phyloP scores from a whole-genome alignment of 2,888 invertebrate genomes.

The Ernsta delagoae region DNA sequence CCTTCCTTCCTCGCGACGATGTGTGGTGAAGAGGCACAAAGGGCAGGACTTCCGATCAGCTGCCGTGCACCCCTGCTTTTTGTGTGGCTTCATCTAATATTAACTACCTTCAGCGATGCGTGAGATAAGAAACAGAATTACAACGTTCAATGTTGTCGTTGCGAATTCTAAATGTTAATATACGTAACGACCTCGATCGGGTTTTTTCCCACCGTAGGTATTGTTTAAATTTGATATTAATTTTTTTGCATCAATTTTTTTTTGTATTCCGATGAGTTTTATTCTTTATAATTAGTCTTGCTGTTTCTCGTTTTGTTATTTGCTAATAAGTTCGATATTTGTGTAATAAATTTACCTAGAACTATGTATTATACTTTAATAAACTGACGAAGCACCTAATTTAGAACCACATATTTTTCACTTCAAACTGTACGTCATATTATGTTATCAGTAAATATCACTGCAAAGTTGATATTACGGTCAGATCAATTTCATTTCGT shows the following conservation, averaged over 20 bases:
- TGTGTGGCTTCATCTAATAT: conserved; percentile 79
- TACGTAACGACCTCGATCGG: conserved; percentile 18
- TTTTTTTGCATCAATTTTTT: not conserved
- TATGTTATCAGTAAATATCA: not conserved
- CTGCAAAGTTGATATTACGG: conserved; percentile 13
- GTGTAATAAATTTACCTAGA: no score
- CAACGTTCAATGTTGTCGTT: not conserved
- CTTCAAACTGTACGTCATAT: not conserved
- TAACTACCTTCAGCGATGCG: conserved; percentile 54
- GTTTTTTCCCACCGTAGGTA: conserved; percentile 23
- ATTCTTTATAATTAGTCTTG: no score
- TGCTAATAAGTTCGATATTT: no score
- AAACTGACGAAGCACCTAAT: no score
- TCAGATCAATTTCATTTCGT: conserved; percentile 15
- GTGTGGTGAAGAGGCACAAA: conserved; percentile 76
- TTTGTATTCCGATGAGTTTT: no score
- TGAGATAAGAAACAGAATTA: conserved; percentile 34
- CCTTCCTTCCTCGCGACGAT: conserved; percentile 67
- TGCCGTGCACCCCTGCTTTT: conserved; percentile 74
- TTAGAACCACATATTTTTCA: no score
- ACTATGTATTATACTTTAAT: no score
- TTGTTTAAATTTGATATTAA: conserved; percentile 12
- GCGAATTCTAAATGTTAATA: conserved; percentile 17
- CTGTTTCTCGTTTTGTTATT: no score
- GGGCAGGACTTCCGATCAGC: conserved; percentile 85